Evolutionary conservation across 2,113 vertebrate species (phyloP), one percentile per base, ranked within the genome.

Genomic region (Labrus mixtus): DNA sequence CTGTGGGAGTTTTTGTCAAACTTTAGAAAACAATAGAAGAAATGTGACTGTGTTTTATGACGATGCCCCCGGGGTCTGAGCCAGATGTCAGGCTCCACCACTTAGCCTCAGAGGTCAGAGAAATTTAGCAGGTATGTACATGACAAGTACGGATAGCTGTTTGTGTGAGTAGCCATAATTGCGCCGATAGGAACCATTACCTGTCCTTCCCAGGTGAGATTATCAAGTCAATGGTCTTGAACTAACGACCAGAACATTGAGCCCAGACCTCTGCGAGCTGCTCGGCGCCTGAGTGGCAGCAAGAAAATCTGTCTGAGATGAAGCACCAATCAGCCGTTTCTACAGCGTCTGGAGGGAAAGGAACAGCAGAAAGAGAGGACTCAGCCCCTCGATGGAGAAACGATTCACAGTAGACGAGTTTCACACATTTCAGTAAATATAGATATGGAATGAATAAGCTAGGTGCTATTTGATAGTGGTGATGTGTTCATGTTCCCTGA

Each of bases 201-300:
- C 90, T 90, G 91, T 85, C 72, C 89, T 83, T 90, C 93, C 89
- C 91, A 92, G 91, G 90, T 93, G 86, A 90, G 83, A 91, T 91
- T 91, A 92, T 93, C 81, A 91, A 90, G 85, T 89, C 91, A 91
- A 89, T 89, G 90, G 88, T 89, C 76, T 87, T 73, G 89, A 92
- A 93, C 94, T 93, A 91, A 94, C 89, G 91, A 92, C 89, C 74
- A 79, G 82, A 92, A 90, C 88, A 87, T 84, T 83, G 85, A 85
- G 88, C 86, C 83, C 70, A 68, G 78, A 85, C 86, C 78, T 54
- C 73, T 23, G 73, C 61, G 41, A 69, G 87, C 81, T 83, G 82
- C 79, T 86, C 66, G 3, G 81, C n/a, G 79, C 76, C 67, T 22
- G 59, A 79, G 81, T 25, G 60, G 64, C 81, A 29, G 43, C 74